Base-by-base conservation (phyloP, 1,140 invertebrate species). In the Conopomorpha cramerella region DNA sequence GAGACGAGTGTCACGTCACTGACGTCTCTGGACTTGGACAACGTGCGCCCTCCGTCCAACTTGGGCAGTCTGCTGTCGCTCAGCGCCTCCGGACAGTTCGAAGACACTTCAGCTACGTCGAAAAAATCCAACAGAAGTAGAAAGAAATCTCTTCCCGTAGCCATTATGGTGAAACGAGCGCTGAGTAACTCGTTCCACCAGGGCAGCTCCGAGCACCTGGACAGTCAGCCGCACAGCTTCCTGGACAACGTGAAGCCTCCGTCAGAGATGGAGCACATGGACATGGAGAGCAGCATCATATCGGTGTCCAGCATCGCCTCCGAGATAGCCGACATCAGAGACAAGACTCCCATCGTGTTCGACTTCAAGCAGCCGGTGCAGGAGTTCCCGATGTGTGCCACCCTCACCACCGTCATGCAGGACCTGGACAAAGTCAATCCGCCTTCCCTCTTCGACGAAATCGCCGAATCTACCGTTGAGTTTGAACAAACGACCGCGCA, bases 251-350 rank as follows among this genome's bases (percentile, higher is more conserved):
- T 91, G 1, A 90, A 90, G 49, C 90, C 91, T 10, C 91, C 91
- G 0, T 90, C 90, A 0, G 81, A 88, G 43, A 86, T 93, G 84
- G 88, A 90, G 30, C 84, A 91, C 43, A 50, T 90, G 8, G 89
- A 91, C 46, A 86, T 92, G 79, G 88, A 90, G 46, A 86, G 85
- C 23, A 89, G 86, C 46, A 91, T 92, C 84, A 70, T 91, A 6
- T 93, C 91, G 36, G 87, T 93, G 1, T 87, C 88, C 0, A 92
- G 90, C 50, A 90, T 93, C 18, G 86, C 85, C 8, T 91, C 87
- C 1, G 90, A 91, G 68, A 79, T 88, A 3, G 86, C 82, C 0
- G 89, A 91, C 41, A 30, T 45, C 1, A 56, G 44, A 34, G 66
- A 67, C 0, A 64, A 72, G 23, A 63, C 64, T 3, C 63, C 73